A percentile compares a stretch with the other conserved stretches of the same genome.
phyloP scores from a whole-genome alignment of 2,888 invertebrate species.

The Sepioteuthis lessoniana region DNA sequence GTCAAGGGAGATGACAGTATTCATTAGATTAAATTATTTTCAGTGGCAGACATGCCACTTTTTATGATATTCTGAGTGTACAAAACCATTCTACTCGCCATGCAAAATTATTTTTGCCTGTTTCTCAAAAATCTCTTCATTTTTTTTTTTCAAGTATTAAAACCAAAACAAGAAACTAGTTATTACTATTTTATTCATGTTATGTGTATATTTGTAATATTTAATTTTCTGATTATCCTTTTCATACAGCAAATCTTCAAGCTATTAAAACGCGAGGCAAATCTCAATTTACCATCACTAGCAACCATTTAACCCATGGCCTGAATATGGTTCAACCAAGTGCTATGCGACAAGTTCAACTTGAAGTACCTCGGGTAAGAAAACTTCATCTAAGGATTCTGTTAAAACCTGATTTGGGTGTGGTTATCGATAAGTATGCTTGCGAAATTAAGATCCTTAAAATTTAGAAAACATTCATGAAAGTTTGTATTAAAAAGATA shows the following conservation, averaged over 20 bases:
- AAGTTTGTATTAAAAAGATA: too few relatives aligned
- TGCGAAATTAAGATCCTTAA: too few relatives aligned
- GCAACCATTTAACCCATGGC: constrained; percentile 66
- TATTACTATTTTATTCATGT: too few relatives aligned
- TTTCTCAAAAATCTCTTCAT: neutral
- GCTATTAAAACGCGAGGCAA: constrained; percentile 75
- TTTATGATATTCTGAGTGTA: neutral
- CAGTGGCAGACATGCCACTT: too few relatives aligned
- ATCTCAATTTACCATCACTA: neutral
- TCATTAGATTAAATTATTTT: too few relatives aligned
- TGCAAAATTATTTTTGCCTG: neutral
- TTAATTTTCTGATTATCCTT: neutral
- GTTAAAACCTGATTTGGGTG: too few relatives aligned
- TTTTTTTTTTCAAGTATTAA: neutral
- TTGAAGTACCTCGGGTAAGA: constrained; percentile 88
- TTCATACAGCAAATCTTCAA: constrained; percentile 79
- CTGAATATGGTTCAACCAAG: constrained; percentile 83
- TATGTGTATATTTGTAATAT: too few relatives aligned
- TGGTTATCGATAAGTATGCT: too few relatives aligned
- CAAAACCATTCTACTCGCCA: neutral
- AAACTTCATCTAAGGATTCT: neutral
- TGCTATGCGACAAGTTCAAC: constrained; percentile 90
- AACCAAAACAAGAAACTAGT: too few relatives aligned
- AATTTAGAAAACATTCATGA: too few relatives aligned
- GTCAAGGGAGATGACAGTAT: too few relatives aligned